These are phyloP conservation scores for Protobothrops flavoviridis DNA, from an alignment of 2,113 vertebrate genomes.

Conservation along the genomic window DNA sequence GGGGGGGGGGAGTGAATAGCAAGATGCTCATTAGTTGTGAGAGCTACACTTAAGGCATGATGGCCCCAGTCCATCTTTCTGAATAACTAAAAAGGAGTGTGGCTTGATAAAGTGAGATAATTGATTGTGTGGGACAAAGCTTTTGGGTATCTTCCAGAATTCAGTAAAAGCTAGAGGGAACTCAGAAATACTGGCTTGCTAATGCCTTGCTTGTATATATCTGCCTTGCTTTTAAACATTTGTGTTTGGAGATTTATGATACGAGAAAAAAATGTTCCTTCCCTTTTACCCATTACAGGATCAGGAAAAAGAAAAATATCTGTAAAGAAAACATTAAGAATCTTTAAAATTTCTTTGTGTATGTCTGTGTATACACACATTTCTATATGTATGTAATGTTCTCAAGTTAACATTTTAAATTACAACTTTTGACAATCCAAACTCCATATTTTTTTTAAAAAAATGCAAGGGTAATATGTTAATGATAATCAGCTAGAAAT, in stretches of 20 bases:
- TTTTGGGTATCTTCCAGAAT: background rate
- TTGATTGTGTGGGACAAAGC: background rate
- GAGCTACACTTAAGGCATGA: background rate
- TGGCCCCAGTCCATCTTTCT: background rate
- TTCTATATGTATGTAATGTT: background rate
- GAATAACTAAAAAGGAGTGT: background rate
- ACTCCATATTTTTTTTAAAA: background rate
- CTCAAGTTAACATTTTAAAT: background rate
- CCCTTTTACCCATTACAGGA: background rate
- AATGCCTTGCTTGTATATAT: background rate
- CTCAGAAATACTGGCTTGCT: background rate
- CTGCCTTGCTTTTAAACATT: background rate
- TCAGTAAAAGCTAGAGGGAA: background rate
- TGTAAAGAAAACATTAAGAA: background rate
- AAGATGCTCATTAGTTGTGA: slow-evolving; percentile 29
- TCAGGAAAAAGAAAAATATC: background rate
- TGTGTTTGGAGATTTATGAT: background rate
- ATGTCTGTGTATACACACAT: no score
- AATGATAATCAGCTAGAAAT: background rate
- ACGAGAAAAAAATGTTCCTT: background rate
- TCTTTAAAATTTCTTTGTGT: background rate
- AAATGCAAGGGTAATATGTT: background rate
- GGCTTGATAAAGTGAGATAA: background rate
- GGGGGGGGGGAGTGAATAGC: slow-evolving; percentile 22
- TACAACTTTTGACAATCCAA: background rate